phyloP scores from a whole-genome alignment of 2,888 invertebrate genomes.

The Apamea epomidion region DNA sequence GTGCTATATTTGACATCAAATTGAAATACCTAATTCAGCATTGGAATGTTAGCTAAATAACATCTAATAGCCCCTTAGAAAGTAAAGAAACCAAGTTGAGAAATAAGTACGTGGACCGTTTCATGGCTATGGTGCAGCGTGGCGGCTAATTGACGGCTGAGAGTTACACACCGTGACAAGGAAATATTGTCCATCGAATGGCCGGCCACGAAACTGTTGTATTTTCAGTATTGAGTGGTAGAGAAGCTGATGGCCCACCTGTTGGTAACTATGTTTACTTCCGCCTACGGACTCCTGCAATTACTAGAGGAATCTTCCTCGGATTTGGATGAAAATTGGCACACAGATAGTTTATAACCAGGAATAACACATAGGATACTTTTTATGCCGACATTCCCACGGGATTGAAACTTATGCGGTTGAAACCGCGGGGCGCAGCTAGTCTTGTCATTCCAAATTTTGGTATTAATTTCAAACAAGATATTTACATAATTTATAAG shows the following conservation, averaged over 20 bases:
- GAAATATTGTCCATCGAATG: constrained; percentile 51
- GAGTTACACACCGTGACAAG: constrained; percentile 59
- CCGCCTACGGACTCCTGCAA: background rate
- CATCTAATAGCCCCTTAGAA: constrained; percentile 49
- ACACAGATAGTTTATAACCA: too few species aligned
- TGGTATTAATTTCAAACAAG: background rate
- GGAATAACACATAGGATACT: too few species aligned
- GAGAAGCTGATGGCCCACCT: background rate
- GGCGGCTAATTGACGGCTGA: constrained; percentile 54
- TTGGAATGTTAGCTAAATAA: constrained; percentile 4
- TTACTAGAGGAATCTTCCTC: background rate
- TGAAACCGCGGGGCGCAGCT: too few species aligned
- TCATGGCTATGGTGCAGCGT: constrained; percentile 52
- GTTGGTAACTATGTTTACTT: background rate
- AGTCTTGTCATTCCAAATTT: constrained; percentile 3
- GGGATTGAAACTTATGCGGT: too few species aligned
- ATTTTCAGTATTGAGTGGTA: background rate
- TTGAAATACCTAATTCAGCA: background rate
- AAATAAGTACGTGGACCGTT: constrained; percentile 45
- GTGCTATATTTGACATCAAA: background rate
- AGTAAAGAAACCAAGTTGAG: constrained; percentile 63
- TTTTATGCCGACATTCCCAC: too few species aligned
- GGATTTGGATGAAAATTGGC: too few species aligned
- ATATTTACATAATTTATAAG: background rate
- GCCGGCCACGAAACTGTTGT: constrained; percentile 8